Evolutionary conservation across 1,140 invertebrate species (phyloP).

Genomic region (Carposina sasakii): DNA sequence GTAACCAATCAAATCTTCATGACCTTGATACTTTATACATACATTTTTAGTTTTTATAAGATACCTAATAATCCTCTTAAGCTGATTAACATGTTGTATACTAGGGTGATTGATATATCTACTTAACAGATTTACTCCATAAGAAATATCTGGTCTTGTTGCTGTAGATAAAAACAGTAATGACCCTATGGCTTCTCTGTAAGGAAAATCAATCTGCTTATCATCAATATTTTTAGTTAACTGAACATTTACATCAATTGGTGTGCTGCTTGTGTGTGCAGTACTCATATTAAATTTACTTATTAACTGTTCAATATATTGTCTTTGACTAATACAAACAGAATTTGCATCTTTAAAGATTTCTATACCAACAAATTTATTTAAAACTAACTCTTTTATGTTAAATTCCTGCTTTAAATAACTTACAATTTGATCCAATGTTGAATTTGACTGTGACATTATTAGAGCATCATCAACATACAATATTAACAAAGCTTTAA

Average conservation of each 20-base stretch:
- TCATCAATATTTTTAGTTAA: background rate
- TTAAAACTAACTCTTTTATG: background rate
- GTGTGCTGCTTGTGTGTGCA: constrained; percentile 1
- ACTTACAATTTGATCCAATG: background rate
- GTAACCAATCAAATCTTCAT: constrained; percentile 15
- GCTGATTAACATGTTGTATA: background rate
- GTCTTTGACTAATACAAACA: background rate
- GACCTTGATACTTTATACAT: constrained; percentile 12
- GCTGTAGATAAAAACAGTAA: constrained; percentile 38
- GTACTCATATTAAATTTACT: constrained; percentile 6
- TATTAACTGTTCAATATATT: constrained; percentile 9
- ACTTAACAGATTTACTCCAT: background rate
- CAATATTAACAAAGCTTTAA: constrained; percentile 4
- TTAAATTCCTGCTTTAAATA: background rate
- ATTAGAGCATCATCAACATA: background rate
- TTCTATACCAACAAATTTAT: background rate
- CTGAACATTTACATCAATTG: constrained; percentile 5
- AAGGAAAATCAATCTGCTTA: constrained; percentile 14
- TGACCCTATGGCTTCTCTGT: constrained; percentile 18
- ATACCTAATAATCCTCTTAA: constrained; percentile 9
- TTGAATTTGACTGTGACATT: background rate
- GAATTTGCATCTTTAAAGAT: background rate
- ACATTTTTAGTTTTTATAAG: constrained; percentile 45
- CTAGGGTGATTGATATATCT: constrained; percentile 20
- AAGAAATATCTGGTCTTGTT: constrained; percentile 1